Evolutionary conservation across 2,797 vertebrate genomes (phyloP).

Genomic region (Lagodon rhomboides): DNA sequence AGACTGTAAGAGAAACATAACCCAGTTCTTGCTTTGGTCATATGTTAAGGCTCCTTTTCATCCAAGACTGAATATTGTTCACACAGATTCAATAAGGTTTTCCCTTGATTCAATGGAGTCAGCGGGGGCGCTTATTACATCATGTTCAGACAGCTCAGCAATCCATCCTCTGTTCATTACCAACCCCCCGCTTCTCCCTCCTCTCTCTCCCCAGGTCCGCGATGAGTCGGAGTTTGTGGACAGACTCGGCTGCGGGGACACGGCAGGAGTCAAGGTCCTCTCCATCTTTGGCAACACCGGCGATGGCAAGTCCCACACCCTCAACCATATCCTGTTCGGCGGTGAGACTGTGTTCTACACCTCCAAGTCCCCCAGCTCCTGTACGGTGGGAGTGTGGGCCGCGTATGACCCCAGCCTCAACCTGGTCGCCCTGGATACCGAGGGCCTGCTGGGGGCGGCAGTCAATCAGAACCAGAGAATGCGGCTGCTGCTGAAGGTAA

Average conservation of each 20-base stretch:
- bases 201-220: constrained; percentile 72
- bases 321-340: constrained; percentile 87
- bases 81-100: neutral
- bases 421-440: constrained; percentile 87
- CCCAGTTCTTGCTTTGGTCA: neutral
- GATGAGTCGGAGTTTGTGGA: constrained; percentile 82
- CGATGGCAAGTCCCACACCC: constrained; percentile 91
- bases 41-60: neutral
- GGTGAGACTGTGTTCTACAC: constrained; percentile 87
- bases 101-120: neutral
- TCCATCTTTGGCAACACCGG: constrained; percentile 91
- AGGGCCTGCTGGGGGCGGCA: constrained; percentile 87
- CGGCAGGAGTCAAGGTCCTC: constrained; percentile 86
- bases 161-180: neutral
- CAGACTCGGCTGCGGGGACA: constrained; percentile 79
- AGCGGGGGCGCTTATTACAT: neutral
- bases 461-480: constrained; percentile 88
- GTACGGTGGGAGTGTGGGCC: constrained; percentile 90
- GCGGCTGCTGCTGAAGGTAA: constrained; percentile 88
- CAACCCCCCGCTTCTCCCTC: neutral
- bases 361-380: constrained; percentile 88
- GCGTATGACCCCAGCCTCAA: constrained; percentile 82
- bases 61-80: neutral
- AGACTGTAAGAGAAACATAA: neutral
- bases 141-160: neutral